A percentile compares a stretch with the other conserved stretches of the same genome.
phyloP scores from a whole-genome alignment of 2,113 vertebrate genomes.

The Xyrauchen texanus region DNA sequence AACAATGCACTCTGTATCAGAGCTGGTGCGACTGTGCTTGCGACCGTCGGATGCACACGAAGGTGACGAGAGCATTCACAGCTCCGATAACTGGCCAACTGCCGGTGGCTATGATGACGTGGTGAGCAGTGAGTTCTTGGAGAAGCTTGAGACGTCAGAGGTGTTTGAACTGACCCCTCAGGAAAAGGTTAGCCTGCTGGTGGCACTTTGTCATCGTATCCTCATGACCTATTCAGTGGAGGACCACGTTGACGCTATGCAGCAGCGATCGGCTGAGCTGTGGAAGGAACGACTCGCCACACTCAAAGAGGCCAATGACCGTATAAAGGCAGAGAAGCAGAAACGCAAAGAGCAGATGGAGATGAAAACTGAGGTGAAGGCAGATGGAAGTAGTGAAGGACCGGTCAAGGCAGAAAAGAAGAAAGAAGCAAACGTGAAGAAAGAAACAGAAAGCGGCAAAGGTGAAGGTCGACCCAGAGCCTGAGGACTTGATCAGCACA shows the following conservation, averaged over 20 bases:
- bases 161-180: conserved; percentile 90
- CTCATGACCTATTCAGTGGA: conserved; percentile 96
- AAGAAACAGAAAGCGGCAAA: conserved; percentile 53
- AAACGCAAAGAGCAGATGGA: conserved; percentile 86
- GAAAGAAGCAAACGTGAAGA: conserved; percentile 60
- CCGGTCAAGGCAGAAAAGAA: conserved; percentile 67
- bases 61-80: conserved; percentile 80
- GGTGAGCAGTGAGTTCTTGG: conserved; percentile 88
- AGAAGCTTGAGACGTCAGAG: conserved; percentile 88
- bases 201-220: conserved; percentile 91
- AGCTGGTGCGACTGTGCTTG: conserved; percentile 90
- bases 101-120: conserved; percentile 82
- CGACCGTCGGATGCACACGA: conserved; percentile 85
- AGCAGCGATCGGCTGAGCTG: conserved; percentile 86
- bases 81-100: conserved; percentile 75
- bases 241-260: conserved; percentile 90
- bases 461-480: conserved; percentile 64
- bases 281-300: conserved; percentile 94
- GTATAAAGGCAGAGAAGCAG: conserved; percentile 88
- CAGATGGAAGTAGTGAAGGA: no score
- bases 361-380: conserved; percentile 71
- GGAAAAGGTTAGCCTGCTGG: conserved; percentile 88
- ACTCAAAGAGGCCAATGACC: conserved; percentile 92
- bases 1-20: conserved; percentile 90
- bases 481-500: conserved; percentile 91